Percentiles rank a stretch among this genome's conserved stretches.
These are phyloP conservation scores for Salvelinus alpinus DNA, from an alignment of 2,113 vertebrate genomes.

Conservation along the genomic window DNA sequence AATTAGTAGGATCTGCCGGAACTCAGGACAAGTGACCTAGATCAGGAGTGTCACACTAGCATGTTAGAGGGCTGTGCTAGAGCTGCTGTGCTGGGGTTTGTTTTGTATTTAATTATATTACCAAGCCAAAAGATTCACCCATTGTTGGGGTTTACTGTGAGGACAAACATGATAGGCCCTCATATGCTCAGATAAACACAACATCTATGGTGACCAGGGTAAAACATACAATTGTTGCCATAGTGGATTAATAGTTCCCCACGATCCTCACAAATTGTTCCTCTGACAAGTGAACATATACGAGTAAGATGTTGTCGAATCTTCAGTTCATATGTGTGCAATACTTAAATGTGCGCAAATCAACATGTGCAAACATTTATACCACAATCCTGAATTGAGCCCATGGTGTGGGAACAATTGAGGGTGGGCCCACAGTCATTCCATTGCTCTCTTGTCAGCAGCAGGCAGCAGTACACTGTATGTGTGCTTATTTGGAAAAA, in stretches of 20 bases:
- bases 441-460: not conserved
- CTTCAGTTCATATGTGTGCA: not conserved
- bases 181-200: not conserved
- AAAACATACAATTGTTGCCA: too few relatives aligned
- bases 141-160: not conserved
- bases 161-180: not conserved
- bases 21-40: conserved; percentile 4
- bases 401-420: too few relatives aligned
- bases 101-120: not conserved
- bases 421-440: not conserved
- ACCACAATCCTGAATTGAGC: not conserved
- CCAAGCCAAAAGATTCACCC: not conserved
- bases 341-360: not conserved
- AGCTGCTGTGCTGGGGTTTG: not conserved
- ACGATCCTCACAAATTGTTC: too few relatives aligned
- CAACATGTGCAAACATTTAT: not conserved
- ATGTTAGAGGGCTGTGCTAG: not conserved
- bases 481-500: conserved; percentile 29
- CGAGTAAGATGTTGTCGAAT: not conserved
- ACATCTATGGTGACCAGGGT: not conserved
- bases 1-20: not conserved
- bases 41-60: conserved; percentile 2
- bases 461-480: not conserved
- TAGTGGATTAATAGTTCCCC: too few relatives aligned
- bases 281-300: not conserved